Base-by-base conservation (phyloP, 1,140 invertebrate genomes). In the Drosophila jambulina region DNA sequence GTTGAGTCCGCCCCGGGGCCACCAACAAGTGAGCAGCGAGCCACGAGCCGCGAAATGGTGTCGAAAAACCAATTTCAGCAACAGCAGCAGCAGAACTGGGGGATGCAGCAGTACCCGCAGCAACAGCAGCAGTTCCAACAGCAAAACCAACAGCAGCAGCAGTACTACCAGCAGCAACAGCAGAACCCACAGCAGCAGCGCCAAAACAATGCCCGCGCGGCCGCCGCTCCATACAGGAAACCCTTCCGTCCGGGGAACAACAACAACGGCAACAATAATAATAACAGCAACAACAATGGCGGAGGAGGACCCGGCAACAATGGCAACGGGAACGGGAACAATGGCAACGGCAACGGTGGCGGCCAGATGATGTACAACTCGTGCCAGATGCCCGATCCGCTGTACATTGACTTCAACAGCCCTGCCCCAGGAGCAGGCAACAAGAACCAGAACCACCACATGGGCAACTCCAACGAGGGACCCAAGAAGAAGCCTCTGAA, bases 331-430 rank as follows among this genome's bases (percentile, higher is more conserved):
- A 68, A 46, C 13, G 23, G 34, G 2, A 43, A 29, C 27, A 58
- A 27, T 2, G 13, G 21, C 21, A 58, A 74, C 23, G 42, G 23
- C 25, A 67, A 53, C 34, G 72, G 75, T 3, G 23, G 23, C 23
- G 46, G 46, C 23, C 68, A 70, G 25, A 64, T 76, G 36, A 84
- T 88, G 70, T 91, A 74, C 58, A 54, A 79, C 15, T 90, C 90
- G 38, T 82, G 82, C 67, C 92, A 93, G 56, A 93, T 93, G 68
- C 92, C 91, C n/a, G 92, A 93, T 78, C 84, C 92, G 4, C 90
- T 93, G 8, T 93, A 93, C 57, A 80, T 92, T 23, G 92, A 93
- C 69, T 93, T 93, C 15, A 93, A 91, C 64, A 77, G 76, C 13
- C 91, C 91, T 1, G 34, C 83, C 68, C 54, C 53, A 6, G 17